Evolutionary conservation across 2,113 vertebrate species (phyloP).

Genomic region (Nerophis ophidion): DNA sequence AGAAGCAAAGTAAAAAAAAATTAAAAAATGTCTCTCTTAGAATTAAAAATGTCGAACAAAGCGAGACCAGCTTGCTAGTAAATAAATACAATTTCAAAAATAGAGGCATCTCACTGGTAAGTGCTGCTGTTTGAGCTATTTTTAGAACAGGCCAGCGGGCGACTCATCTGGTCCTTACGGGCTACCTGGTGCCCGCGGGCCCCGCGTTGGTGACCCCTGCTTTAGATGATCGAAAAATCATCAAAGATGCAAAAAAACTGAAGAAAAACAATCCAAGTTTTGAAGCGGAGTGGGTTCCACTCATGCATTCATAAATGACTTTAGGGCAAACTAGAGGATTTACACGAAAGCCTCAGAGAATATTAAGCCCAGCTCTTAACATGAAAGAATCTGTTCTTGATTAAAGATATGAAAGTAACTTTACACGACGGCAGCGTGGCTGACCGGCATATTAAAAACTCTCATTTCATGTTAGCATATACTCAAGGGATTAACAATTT

Average conservation of each 20-base stretch:
- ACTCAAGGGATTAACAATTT: constrained; percentile 63
- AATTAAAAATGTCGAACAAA: too few relatives aligned
- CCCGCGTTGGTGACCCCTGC: too few relatives aligned
- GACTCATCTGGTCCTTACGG: too few relatives aligned
- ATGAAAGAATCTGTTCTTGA: constrained; percentile 1
- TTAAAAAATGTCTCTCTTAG: too few relatives aligned
- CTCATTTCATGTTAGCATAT: constrained; percentile 60
- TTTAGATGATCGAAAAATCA: too few relatives aligned
- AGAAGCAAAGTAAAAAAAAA: too few relatives aligned
- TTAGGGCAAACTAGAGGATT: neutral
- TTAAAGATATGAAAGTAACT: constrained; percentile 2
- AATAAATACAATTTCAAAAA: too few relatives aligned
- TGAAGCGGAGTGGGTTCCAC: constrained; percentile 15
- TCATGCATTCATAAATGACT: neutral
- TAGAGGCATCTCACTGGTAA: too few relatives aligned
- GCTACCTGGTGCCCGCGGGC: too few relatives aligned
- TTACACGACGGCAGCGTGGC: constrained; percentile 31
- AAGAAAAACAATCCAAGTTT: constrained; percentile 15
- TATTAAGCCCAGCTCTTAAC: neutral
- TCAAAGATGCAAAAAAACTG: neutral
- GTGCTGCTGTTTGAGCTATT: too few relatives aligned
- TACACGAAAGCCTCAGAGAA: neutral
- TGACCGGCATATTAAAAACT: constrained; percentile 64
- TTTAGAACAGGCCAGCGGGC: too few relatives aligned
- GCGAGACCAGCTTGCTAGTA: too few relatives aligned